Conservation (phyloP, 30 jellyfish, hydroid and myxozoan species). For the Chironex yamaguchii region DNA sequence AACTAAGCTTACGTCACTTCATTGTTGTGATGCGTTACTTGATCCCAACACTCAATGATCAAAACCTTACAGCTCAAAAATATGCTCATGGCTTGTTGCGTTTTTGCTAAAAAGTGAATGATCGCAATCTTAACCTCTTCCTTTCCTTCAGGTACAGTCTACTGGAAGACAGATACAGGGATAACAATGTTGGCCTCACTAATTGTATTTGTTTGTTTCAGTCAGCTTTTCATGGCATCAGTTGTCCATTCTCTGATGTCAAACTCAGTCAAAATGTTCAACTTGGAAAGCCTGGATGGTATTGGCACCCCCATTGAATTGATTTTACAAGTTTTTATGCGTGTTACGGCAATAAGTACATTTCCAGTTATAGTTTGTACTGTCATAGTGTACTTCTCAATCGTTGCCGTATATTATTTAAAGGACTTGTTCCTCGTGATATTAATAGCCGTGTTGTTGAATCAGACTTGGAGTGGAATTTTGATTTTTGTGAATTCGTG, state of each 20-base stretch:
- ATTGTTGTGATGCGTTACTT: no score
- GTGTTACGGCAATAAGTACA: conserved; percentile 73
- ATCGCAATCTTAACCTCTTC: not conserved
- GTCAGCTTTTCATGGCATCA: conserved; percentile 95
- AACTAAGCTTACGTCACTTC: no score
- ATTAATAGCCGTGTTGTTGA: conserved; percentile 79
- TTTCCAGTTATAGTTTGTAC: conserved; percentile 72
- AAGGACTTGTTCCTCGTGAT: conserved; percentile 82
- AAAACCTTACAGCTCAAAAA: no score
- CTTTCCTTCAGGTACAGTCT: conserved; percentile 65
- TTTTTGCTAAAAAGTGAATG: not conserved
- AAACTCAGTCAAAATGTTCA: conserved; percentile 71
- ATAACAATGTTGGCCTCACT: conserved; percentile 80
- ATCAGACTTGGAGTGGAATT: conserved; percentile 86
- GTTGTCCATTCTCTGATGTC: conserved; percentile 82
- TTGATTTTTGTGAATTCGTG: conserved; percentile 60
- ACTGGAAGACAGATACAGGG: conserved; percentile 82
- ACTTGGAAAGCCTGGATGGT: conserved; percentile 90
- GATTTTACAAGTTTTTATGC: conserved; percentile 77
- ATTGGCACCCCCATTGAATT: conserved; percentile 82
- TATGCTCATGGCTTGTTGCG: no score
- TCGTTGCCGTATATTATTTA: conserved; percentile 48
- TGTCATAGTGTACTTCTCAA: conserved; percentile 74
- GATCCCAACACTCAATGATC: no score
- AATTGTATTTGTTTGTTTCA: conserved; percentile 87